phyloP scores from a whole-genome alignment of 2,113 vertebrate species.

The Spermophilus dauricus region DNA sequence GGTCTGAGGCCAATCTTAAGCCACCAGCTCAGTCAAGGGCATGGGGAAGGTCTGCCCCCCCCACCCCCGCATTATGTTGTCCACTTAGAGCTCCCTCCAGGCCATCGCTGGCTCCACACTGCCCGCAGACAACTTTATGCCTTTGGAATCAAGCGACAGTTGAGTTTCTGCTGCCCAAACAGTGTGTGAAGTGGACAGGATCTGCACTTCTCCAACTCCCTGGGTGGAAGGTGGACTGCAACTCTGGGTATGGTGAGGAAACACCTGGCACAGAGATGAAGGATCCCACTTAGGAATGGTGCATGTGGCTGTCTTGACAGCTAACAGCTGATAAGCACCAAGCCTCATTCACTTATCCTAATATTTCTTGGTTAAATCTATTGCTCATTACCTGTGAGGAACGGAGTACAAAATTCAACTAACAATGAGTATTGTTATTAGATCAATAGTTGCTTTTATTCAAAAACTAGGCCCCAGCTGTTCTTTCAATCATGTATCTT shows the following conservation, averaged over 20 bases:
- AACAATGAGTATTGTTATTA: no score
- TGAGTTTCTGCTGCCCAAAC: not conserved
- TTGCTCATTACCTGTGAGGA: not conserved
- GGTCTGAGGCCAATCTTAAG: not conserved
- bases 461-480: not conserved
- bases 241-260: not conserved
- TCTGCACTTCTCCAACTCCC: no score
- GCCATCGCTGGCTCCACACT: not conserved
- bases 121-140: not conserved
- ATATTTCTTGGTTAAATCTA: not conserved
- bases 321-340: fast-evolving
- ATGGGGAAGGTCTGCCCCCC: not conserved
- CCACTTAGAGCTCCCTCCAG: not conserved
- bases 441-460: not conserved
- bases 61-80: not conserved
- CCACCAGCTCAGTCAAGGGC: not conserved
- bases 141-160: not conserved
- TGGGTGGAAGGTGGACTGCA: not conserved
- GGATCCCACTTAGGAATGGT: no score
- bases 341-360: not conserved
- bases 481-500: not conserved
- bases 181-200: not conserved
- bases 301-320: fast-evolving
- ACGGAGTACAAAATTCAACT: not conserved
- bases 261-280: fast-evolving